Evolutionary conservation across 2,113 vertebrate genomes (phyloP).

Genomic region (Recurvirostra avosetta): DNA sequence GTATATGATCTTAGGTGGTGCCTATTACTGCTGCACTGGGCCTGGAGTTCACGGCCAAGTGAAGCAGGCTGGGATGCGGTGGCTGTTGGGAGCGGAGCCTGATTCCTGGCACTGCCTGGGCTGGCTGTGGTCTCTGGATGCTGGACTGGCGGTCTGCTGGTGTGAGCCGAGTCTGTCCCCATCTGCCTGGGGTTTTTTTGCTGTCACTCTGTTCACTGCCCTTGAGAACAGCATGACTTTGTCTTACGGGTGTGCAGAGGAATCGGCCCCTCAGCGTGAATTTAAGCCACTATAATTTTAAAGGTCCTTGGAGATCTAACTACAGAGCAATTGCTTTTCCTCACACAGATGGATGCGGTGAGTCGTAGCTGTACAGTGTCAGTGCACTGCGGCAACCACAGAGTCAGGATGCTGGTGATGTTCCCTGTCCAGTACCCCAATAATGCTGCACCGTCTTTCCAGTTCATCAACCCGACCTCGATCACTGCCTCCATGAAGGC

Average conservation of each 20-base stretch:
- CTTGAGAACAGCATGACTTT: background rate
- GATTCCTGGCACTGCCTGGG: background rate
- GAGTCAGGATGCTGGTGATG: constrained; percentile 92
- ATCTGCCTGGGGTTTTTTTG: background rate
- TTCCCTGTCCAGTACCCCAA: constrained; percentile 96
- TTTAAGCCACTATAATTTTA: background rate
- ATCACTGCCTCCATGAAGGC: constrained; percentile 91
- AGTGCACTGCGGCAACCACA: constrained; percentile 87
- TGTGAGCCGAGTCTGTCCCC: accelerated
- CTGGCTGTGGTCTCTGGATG: background rate
- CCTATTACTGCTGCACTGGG: background rate
- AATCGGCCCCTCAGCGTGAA: background rate
- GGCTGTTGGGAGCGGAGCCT: background rate
- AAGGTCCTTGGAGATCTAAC: background rate
- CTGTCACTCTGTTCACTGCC: background rate
- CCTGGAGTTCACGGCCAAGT: background rate
- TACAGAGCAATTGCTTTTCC: background rate
- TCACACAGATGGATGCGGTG: constrained; percentile 88
- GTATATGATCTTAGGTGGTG: background rate
- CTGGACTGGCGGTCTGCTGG: background rate
- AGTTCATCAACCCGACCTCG: constrained; percentile 92
- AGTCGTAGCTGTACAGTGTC: constrained; percentile 93
- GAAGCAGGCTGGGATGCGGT: background rate
- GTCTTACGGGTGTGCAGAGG: background rate
- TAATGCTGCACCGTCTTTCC: constrained; percentile 93